Base-by-base conservation (phyloP, 2,888 invertebrate genomes). In the Hololepta plana region DNA sequence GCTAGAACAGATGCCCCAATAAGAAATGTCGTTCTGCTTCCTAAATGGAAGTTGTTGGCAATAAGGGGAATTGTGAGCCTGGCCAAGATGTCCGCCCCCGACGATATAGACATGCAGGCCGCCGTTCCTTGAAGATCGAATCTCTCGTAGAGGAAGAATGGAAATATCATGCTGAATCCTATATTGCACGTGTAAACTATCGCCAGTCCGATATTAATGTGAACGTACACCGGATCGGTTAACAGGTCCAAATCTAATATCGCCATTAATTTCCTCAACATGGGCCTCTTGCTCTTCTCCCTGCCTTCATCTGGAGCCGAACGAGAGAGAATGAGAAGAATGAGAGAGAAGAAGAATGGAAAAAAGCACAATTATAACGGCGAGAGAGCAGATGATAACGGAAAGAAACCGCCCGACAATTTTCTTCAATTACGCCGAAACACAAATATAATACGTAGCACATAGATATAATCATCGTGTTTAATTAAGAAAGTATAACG, bases 51-150 rank as follows among this genome's bases (percentile, higher is more conserved):
- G 40, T 62, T 63, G 40, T 70, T 68, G 30, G 70, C 68, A 34
- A 74, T 53, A 30, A 63, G 56, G 4, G 75, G 74, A 30, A 75
- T 47, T 2, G 66, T 55, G 16, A 76, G 51, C 24, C 76, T 62
- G n/a, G 71, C 71, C 0, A 60, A 41, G 23, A 75, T 70, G 42
- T 76, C 76, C 9, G 72, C 66, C 3, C 60, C 56, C 2, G 76
- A 74, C 27, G 74, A 60, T 1, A 66, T 59, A n/a, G 75, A 73
- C 71, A 76, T 72, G 35, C 74, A 73, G 20, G 55, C 53, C 2
- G 76, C 73, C 3, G 72, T 68, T 28, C 57, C 50, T 4, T 51
- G 47, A 7, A 65, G 43, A 9, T 46, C 44, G 8, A 49, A 36
- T 29, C 46, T 46, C 28, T 46, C 44, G 55, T 67, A 64, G 16